phyloP scores from a whole-genome alignment of 2,888 invertebrate genomes.

The Napeogenes inachia region DNA sequence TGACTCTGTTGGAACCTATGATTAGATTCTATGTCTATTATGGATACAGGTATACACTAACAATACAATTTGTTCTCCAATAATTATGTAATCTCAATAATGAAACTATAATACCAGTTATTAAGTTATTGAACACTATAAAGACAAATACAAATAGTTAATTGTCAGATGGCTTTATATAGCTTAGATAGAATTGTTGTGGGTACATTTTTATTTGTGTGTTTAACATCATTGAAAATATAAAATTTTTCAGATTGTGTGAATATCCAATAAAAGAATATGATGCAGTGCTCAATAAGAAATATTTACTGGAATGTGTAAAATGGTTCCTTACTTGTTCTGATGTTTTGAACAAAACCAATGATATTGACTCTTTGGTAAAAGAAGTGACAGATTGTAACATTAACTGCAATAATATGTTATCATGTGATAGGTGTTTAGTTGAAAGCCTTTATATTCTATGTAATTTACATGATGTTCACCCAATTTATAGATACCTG shows the following conservation, averaged over 20 bases:
- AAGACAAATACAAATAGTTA: too few species aligned
- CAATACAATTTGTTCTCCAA: too few species aligned
- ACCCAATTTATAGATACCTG: conserved; percentile 74
- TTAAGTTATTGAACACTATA: too few species aligned
- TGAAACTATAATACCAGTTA: too few species aligned
- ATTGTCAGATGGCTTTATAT: too few species aligned
- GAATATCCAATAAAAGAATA: conserved; percentile 75
- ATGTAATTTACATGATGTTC: conserved; percentile 79
- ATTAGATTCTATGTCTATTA: conserved; percentile 85
- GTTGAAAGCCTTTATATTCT: conserved; percentile 83
- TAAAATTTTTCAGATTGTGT: conserved; percentile 73
- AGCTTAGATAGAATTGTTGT: too few species aligned
- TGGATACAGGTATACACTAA: conserved; percentile 78
- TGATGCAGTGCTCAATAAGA: conserved; percentile 83
- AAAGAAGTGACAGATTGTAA: conserved; percentile 24
- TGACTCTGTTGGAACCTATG: conserved; percentile 83
- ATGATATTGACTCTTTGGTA: conserved; percentile 14
- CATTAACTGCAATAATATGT: conserved; percentile 28
- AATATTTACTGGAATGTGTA: conserved; percentile 84
- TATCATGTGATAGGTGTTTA: conserved; percentile 61
- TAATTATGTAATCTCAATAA: too few species aligned
- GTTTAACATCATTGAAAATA: not conserved
- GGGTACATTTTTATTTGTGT: too few species aligned
- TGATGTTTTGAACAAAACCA: conserved; percentile 52
- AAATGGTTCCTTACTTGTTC: conserved; percentile 80